Conservation (phyloP, 1,140 invertebrate genomes). For the Tetramorium simillimum region DNA sequence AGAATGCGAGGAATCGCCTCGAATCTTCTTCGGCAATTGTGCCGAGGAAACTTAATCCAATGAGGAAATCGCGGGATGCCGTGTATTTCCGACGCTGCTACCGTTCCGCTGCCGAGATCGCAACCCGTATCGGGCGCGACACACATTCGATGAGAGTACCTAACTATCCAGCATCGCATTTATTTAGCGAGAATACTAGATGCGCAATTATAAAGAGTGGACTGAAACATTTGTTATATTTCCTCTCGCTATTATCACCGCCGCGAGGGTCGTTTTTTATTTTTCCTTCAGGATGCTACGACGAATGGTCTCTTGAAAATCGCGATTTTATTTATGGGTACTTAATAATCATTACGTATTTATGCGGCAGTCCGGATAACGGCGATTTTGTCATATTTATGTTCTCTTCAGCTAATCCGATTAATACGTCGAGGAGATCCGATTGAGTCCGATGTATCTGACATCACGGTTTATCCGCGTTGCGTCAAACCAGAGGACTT, state of each 20-base stretch:
- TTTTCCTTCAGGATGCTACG: too few species aligned
- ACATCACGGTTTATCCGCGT: constrained; percentile 3
- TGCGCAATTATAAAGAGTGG: neutral
- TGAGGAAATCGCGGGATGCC: constrained; percentile 24
- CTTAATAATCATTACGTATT: neutral
- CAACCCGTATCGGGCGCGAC: neutral
- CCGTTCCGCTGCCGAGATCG: neutral
- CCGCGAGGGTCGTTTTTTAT: neutral
- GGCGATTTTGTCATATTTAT: constrained; percentile 1
- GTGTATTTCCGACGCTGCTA: neutral
- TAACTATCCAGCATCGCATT: neutral
- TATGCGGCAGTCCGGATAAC: neutral
- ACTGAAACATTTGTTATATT: neutral
- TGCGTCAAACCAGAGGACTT: constrained; percentile 10
- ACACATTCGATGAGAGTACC: neutral
- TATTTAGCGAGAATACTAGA: neutral
- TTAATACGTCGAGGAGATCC: constrained; percentile 20
- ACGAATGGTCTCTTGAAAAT: neutral
- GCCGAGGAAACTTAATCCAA: constrained; percentile 3
- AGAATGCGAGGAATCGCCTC: constrained; percentile 3
- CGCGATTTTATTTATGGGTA: neutral
- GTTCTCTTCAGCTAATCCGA: neutral
- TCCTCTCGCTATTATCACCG: neutral
- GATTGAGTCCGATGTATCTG: constrained; percentile 15
- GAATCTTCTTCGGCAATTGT: constrained; percentile 29